Evolutionary conservation across 2,888 invertebrate species (phyloP), one percentile per base, ranked within the genome.

Genomic region (Ichneumoninae sp.): DNA sequence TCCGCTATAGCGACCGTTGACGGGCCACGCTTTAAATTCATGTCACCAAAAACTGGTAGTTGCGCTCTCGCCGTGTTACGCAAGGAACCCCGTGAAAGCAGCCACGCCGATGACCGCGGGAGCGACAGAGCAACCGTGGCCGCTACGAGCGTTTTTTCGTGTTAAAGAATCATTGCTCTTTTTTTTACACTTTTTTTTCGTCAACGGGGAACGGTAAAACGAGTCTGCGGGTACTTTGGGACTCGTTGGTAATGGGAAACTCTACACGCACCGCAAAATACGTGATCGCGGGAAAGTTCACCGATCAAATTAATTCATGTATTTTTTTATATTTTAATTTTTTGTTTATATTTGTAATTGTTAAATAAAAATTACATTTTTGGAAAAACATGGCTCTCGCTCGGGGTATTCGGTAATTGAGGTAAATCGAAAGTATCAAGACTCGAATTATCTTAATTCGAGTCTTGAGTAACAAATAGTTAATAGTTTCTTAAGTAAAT

Each of bases 11-110:
- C 30, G 19, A 47, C 26, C 6, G 57, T 65, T 30, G 52, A 22
- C 65, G 76, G 66, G 76, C 76, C 76, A 65, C 76, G 76, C 70
- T 87, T 87, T 66, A 83, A 87, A 87, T 86, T 87, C 85, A 81
- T 81, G 86, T 81, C 81, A 84, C 81, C 81, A 74, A 74, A 73
- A 78, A 76, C 60, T 60, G 47, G 57, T 50, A 76, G 76, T 79
- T 50, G 78, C 70, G 69, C 54, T 65, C 54, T 65, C 52, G 65
- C 40, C 8, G 54, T n/a, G 71, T 80, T 80, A 80, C 79, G 73
- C 71, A 80, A 80, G 66, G 13, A 63, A 77, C 44, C 66, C 63
- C 30, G 79, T 73, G 79, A 80, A 80, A 80, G 79, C 79, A 80
- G 54, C 36, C 13, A 70, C 57, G 22, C 22, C 3, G 36, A 50